Evolutionary conservation across 2,888 invertebrate genomes (phyloP), one percentile per base, ranked within the genome.

Genomic region (Caradrina kadenii): DNA sequence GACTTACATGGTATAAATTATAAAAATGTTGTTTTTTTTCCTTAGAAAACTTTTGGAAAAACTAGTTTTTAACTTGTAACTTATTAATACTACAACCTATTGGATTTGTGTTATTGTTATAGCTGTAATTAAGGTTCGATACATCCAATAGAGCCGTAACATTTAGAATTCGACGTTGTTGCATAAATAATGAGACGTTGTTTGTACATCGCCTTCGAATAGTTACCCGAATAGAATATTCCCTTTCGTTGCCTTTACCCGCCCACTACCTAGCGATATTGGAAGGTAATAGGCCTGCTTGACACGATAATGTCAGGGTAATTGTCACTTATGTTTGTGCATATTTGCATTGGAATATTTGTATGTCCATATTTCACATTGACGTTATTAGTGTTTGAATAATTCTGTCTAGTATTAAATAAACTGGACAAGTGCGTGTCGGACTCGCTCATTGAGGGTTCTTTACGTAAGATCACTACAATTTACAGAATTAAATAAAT

Each of bases 101-200:
- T 55, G n/a, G 42, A n/a, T 21, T 19, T 50, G 19, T 50, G 19
- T 19, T 21, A 31, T 1, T 22, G 10, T 4, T 19, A 19, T 21
- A n/a, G 8, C 10, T 55, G 11, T 39, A 45, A 8, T 50, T 35
- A n/a, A 21, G 31, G 48, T 62, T 55, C 48, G 45, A 75, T 52
- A 60, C 39, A 31, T 31, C 22, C 10, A 58, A 73, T 62, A 39
- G 1, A 63, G 39, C 26, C 11, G 42, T 56, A 45, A 42, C 31
- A 55, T 68, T 66, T 39, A 31, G 13, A 39, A 78, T 67, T 66
- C 45, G 19, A 48, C 8, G 17, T 19, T 63, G 8, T 48, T 78
- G 62, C 62, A 78, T 78, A 59, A 73, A 52, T 73, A 68, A 67
- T 7, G 35, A 50, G 31, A n/a, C 19, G 50, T 52, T 56, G 52